Conservation (phyloP, 2,888 invertebrate species). For the Lamproptera curius region DNA sequence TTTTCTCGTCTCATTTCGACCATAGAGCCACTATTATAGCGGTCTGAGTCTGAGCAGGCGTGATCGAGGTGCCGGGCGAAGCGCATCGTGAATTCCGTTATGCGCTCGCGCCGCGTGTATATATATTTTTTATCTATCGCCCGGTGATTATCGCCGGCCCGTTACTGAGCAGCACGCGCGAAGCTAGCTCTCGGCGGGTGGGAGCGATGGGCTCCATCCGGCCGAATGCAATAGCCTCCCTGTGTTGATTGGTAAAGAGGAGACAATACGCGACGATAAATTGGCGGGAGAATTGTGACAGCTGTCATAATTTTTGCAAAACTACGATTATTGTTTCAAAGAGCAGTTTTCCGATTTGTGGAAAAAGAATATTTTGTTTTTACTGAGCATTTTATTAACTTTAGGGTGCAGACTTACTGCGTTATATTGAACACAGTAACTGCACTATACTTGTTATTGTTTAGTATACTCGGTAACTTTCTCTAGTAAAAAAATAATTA, state of each 20-base stretch:
- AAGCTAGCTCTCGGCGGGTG: constrained; percentile 36
- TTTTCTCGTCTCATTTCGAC: constrained; percentile 23
- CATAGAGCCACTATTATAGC: constrained; percentile 20
- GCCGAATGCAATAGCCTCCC: constrained; percentile 44
- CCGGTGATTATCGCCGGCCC: constrained; percentile 58
- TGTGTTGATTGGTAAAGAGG: too few relatives aligned
- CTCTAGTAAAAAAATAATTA: not conserved
- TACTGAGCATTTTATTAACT: too few relatives aligned
- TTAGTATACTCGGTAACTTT: not conserved
- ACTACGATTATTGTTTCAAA: too few relatives aligned
- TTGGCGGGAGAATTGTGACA: too few relatives aligned
- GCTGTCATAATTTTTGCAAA: too few relatives aligned
- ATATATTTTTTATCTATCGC: constrained; percentile 56
- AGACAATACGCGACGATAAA: too few relatives aligned
- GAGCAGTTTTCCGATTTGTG: too few relatives aligned
- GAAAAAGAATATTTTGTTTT: too few relatives aligned
- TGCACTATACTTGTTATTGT: too few relatives aligned
- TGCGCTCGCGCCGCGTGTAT: constrained; percentile 45
- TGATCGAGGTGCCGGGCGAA: constrained; percentile 54
- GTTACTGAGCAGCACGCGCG: constrained; percentile 61
- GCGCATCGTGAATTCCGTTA: constrained; percentile 64
- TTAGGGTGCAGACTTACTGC: too few relatives aligned
- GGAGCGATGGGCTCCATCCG: constrained; percentile 34
- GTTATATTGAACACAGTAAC: too few relatives aligned
- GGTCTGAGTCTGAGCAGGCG: constrained; percentile 25